Evolutionary conservation across 2,113 vertebrate species (phyloP).

Genomic region (Todiramphus saurophagus): DNA sequence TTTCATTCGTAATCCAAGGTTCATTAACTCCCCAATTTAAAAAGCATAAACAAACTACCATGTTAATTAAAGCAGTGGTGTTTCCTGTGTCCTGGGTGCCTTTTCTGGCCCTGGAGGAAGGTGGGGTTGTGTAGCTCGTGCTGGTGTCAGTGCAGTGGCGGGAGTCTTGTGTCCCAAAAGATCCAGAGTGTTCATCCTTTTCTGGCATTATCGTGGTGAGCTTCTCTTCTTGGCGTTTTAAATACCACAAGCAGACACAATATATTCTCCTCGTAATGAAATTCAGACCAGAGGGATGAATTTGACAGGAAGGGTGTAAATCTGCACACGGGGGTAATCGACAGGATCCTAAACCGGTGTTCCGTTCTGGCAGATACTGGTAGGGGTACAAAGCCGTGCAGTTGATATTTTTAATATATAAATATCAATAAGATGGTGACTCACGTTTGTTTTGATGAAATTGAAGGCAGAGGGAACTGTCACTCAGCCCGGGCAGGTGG

Average conservation of each 20-base stretch:
- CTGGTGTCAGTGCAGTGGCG: background rate
- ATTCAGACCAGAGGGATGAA: background rate
- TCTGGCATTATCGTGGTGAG: no score
- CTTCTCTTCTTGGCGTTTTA: background rate
- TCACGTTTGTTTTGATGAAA: background rate
- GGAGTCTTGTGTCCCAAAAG: background rate
- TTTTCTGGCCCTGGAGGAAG: background rate
- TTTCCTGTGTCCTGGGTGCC: background rate
- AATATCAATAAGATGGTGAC: background rate
- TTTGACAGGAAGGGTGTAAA: background rate
- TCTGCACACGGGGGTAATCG: background rate
- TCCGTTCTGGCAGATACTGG: background rate
- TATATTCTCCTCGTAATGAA: background rate
- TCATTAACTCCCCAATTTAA: background rate
- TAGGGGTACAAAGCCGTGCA: background rate
- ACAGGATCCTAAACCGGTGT: background rate
- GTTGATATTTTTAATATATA: background rate
- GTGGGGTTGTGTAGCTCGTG: fast-evolving
- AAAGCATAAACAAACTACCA: background rate
- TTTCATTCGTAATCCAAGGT: background rate
- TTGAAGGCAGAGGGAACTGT: background rate
- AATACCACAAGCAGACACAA: background rate
- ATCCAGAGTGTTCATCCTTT: background rate
- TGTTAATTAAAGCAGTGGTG: background rate
- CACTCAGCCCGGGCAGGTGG: background rate